Base-by-base conservation (phyloP, 2,113 vertebrate species). In the Gymnogyps californianus region DNA sequence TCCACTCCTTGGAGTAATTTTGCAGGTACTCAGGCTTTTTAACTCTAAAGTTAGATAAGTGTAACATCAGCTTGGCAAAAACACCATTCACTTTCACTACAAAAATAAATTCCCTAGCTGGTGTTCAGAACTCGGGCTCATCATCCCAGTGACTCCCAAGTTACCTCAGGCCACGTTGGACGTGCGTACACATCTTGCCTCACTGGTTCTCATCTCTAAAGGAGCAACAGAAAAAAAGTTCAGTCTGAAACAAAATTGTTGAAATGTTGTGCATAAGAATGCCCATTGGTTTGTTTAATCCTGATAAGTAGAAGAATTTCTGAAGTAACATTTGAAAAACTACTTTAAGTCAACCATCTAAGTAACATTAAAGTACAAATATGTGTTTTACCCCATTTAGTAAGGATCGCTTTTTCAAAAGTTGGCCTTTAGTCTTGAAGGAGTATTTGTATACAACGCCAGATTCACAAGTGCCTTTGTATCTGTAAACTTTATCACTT, bases 141-240 rank as follows among this genome's bases (percentile, higher is more conserved):
- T 9, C 17, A 25, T 24, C 31, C 5, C 46, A 70, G 29, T 4
- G 16, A 13, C 8, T 75, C 32, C 26, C 49, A 70, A 6, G 7
- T 32, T 47, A 42, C 6, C 46, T 54, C 71, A 51, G 47, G 54
- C 14, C 5, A n/a, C 0, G 0, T 0, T 67, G 32, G 34, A 83
- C 12, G 4, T 5, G 13, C 3, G 0, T 3, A 61, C 26, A 16
- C 25, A 54, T 18, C 36, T 84, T 55, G 24, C 49, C 49, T 77
- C 21, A 7, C 12, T 40, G 25, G 4, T 34, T 64, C 64, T 36
- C 44, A 57, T 7, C 7, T 47, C 55, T 52, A 42, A 64, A 84
- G 10, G 17, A 65, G 22, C 32, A 74, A 78, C 8, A 74, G 18
- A 7, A 55, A n/a, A 62, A 21, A 42, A 2, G 4, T 25, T 40